Percentiles rank a stretch among this genome's conserved stretches.
These are phyloP conservation scores for Mythimna vitellina DNA, from an alignment of 2,888 invertebrate genomes.

Conservation along the genomic window DNA sequence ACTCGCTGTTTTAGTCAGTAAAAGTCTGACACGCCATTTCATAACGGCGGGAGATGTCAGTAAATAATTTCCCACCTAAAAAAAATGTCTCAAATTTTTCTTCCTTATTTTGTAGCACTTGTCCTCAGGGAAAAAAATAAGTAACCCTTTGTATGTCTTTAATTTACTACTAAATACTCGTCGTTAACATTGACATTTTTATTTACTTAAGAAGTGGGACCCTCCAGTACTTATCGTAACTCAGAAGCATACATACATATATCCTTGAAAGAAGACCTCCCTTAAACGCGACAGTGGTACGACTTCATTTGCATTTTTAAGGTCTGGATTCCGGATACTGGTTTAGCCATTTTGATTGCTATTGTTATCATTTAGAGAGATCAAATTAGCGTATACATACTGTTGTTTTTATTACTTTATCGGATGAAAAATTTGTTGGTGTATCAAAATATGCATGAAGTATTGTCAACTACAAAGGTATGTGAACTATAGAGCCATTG, in stretches of 20 bases:
- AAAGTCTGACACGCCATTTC: no score
- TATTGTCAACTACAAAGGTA: neutral
- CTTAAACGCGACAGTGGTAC: conserved; percentile 1
- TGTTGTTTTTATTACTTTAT: neutral
- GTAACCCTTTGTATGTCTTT: neutral
- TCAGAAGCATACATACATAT: neutral
- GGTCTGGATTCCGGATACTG: neutral
- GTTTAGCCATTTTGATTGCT: neutral
- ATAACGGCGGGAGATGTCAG: no score
- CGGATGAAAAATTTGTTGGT: neutral
- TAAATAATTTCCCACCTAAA: no score
- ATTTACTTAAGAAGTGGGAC: conserved; percentile 28
- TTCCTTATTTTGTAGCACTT: neutral
- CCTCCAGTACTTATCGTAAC: conserved; percentile 24
- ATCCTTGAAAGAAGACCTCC: conserved; percentile 9
- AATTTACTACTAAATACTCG: neutral
- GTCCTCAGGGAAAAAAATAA: neutral
- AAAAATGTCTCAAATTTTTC: neutral
- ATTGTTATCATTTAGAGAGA: neutral
- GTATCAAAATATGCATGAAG: neutral
- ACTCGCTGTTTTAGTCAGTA: no score
- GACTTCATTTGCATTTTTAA: conserved; percentile 1
- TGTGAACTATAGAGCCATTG: conserved; percentile 2
- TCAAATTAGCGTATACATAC: neutral
- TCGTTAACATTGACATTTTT: conserved; percentile 28